Conservation (phyloP, 2,888 invertebrate genomes). For the Hyposoter dolosus region DNA sequence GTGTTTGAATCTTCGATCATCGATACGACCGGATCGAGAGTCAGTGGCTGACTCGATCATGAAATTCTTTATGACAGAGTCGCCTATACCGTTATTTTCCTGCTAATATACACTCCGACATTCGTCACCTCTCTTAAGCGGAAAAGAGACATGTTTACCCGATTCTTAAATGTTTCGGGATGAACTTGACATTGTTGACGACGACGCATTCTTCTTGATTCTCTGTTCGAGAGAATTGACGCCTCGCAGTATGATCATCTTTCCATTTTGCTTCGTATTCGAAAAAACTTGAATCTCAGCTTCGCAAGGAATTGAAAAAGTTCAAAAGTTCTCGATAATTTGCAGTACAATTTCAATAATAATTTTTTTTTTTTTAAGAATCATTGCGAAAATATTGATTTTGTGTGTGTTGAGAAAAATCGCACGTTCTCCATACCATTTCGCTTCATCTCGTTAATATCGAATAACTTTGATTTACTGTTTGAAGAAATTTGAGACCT, state of each 20-base stretch:
- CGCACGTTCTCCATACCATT: background rate
- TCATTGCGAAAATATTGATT: background rate
- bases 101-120: conserved; percentile 42
- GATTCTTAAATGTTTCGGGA: conserved; percentile 7
- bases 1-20: conserved; percentile 14
- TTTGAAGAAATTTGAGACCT: background rate
- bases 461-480: background rate
- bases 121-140: conserved; percentile 64
- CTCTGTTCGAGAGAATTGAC: background rate
- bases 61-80: conserved; percentile 63
- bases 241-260: background rate
- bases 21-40: conserved; percentile 20
- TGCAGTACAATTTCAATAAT: background rate
- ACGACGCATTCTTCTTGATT: conserved; percentile 53
- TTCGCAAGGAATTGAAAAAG: background rate
- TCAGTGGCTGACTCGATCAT: conserved; percentile 12
- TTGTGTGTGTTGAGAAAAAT: background rate
- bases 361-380: background rate
- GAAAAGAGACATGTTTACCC: conserved; percentile 28
- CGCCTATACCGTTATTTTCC: conserved; percentile 64
- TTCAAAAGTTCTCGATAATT: background rate
- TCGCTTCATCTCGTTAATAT: background rate
- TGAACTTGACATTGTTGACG: conserved; percentile 13
- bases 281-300: background rate
- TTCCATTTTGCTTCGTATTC: conserved; percentile 5